Evolutionary conservation across 2,888 invertebrate genomes (phyloP).

Genomic region (Rotaria macrura): DNA sequence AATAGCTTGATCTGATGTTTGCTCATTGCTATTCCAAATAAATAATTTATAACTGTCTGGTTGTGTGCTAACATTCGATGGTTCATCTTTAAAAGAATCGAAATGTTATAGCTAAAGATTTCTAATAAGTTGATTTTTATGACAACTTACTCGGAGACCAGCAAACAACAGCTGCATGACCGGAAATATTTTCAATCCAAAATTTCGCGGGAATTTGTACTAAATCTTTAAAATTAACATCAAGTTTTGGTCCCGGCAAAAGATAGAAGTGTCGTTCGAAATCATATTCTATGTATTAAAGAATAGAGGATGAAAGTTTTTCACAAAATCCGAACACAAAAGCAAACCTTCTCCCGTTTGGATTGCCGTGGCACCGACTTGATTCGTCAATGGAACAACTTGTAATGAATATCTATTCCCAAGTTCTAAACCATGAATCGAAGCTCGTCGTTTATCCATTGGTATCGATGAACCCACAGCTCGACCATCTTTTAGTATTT

Average conservation of each 20-base stretch:
- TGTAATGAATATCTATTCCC: slow-evolving; percentile 47
- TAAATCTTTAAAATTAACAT: slow-evolving; percentile 43
- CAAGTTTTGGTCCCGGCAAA: slow-evolving; percentile 5
- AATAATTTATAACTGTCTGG: not conserved
- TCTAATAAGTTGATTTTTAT: too few relatives aligned
- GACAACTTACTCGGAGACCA: slow-evolving; percentile 44
- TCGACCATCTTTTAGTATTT: slow-evolving; percentile 47
- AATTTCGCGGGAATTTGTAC: slow-evolving; percentile 45
- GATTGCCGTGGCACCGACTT: slow-evolving; percentile 42
- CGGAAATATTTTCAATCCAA: slow-evolving; percentile 48
- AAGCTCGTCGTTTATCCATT: slow-evolving; percentile 43
- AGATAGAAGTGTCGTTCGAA: too few relatives aligned
- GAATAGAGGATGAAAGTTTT: not conserved
- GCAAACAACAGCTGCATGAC: slow-evolving; percentile 48
- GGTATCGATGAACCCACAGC: slow-evolving; percentile 48
- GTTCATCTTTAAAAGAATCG: too few relatives aligned
- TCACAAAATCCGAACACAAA: not conserved
- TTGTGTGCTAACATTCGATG: not conserved
- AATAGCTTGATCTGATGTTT: not conserved
- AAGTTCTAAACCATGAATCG: slow-evolving; percentile 44
- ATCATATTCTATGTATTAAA: not conserved
- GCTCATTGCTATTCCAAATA: not conserved
- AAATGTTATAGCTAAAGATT: too few relatives aligned
- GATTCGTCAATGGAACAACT: slow-evolving; percentile 47
- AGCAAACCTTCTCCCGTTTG: not conserved